Evolutionary conservation across 2,113 vertebrate species (phyloP), one percentile per base, ranked within the genome.

Genomic region (Spilogale gracilis): DNA sequence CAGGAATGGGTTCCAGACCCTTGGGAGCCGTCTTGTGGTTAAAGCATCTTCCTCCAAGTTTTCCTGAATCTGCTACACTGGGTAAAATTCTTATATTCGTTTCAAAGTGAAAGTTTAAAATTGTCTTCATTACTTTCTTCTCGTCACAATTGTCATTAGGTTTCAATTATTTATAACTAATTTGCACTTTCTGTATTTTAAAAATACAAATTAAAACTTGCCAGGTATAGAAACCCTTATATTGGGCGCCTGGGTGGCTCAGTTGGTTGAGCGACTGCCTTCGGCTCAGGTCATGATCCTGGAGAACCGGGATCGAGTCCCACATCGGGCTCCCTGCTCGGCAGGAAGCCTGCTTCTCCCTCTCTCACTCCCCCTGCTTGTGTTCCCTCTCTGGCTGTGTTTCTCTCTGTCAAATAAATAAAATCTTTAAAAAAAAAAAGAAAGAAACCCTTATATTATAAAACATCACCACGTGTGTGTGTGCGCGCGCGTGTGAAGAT

Each of bases 21-120:
- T 91, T 85, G 83, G 60, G 76, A 89, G 74, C 95, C 74, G 90
- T 80, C 92, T 89, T 92, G 90, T 96, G 87, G 87, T 76, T 80
- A 78, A 86, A 95, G 5, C 4, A 11, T 61, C 82, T 61, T 81
- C 56, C 86, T 84, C 8, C 8, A 9, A 25, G 50, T 52, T 79
- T 91, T 93, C 96, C 82, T 87, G 3, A 14, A n/a, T 88, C 67
- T 32, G 3, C 10, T 61, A 20, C 38, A 7, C 9, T 10, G 3
- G 38, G 48, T 83, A 50, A 67, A 97, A 87, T 79, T 69, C 43
- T 88, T 97, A 0, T 11, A 10, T 32, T 92, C 4, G 1, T 78
- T 80, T 92, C 76, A 63, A 83, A 95, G 45, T 79, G 89, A 45
- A 17, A 69, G 21, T 81, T 95, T 23, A 30, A 63, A 52, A 2